Evolutionary conservation across 2,113 vertebrate genomes (phyloP).

Genomic region (cattle (Bos taurus)): DNA sequence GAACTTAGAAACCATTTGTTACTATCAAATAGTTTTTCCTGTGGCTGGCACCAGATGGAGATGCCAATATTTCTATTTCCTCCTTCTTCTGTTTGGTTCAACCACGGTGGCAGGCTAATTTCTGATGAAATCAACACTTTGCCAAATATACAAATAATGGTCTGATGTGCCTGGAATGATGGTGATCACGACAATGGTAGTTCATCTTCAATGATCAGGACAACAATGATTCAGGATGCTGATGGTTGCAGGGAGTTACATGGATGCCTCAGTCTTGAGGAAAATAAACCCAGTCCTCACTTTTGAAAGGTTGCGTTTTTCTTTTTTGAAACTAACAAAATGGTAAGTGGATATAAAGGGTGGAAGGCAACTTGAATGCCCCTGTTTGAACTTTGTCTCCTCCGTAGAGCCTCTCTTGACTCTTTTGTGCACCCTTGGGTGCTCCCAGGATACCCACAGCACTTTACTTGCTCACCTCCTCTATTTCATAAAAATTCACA

Average conservation of each 20-base stretch:
- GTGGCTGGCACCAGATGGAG: neutral
- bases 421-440: fast-evolving
- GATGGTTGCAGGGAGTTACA: neutral
- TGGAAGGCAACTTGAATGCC: neutral
- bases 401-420: fast-evolving
- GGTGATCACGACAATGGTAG: neutral
- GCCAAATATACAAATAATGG: neutral
- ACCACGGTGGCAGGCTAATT: neutral
- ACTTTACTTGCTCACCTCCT: neutral
- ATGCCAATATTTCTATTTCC: neutral
- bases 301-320: neutral
- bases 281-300: neutral
- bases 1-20: neutral
- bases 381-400: neutral
- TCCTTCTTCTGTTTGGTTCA: neutral
- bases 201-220: neutral
- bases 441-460: neutral
- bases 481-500: neutral
- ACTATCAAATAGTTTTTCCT: neutral
- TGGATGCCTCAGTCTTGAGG: neutral
- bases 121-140: neutral
- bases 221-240: neutral
- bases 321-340: neutral
- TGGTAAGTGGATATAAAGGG: neutral
- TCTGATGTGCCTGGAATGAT: neutral